These are phyloP conservation scores for Caenorhabditis doughertyi DNA, from an alignment of 2,888 invertebrate species.

Conservation along the genomic window DNA sequence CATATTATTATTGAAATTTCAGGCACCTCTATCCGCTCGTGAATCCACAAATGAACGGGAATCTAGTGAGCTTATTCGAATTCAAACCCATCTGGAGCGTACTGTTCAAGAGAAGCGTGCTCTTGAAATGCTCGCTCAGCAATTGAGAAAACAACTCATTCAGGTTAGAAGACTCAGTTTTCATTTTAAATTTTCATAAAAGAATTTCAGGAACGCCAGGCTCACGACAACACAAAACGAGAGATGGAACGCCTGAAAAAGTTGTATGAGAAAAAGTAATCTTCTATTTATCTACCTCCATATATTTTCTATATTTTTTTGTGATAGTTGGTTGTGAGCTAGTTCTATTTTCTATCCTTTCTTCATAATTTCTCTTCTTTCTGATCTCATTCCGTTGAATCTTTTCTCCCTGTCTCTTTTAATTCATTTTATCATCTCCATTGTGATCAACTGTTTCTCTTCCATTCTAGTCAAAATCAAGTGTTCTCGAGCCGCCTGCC, in stretches of 20 bases:
- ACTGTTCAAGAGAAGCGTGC: slow-evolving; percentile 70
- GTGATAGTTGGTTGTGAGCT: slow-evolving; percentile 58
- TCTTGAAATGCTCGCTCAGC: slow-evolving; percentile 68
- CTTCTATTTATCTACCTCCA: background rate
- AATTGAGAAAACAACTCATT: slow-evolving; percentile 70
- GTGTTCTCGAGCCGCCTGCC: slow-evolving; percentile 38
- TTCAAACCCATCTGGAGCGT: slow-evolving; percentile 65
- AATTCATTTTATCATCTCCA: slow-evolving; percentile 40
- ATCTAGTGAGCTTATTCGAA: slow-evolving; percentile 57
- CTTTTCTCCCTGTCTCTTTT: background rate
- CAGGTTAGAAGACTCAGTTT: slow-evolving; percentile 37
- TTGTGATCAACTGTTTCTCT: slow-evolving; percentile 43
- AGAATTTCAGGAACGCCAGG: slow-evolving; percentile 67
- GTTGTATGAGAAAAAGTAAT: slow-evolving; percentile 64
- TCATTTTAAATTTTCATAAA: background rate
- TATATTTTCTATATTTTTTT: background rate
- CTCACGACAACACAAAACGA: slow-evolving; percentile 71
- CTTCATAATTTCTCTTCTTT: slow-evolving; percentile 23
- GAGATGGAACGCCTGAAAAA: slow-evolving; percentile 71
- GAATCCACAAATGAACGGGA: slow-evolving; percentile 71
- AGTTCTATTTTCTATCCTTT: slow-evolving; percentile 24
- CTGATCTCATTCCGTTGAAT: slow-evolving; percentile 19
- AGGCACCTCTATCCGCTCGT: slow-evolving; percentile 71
- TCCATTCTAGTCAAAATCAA: slow-evolving; percentile 22
- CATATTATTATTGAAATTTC: background rate